phyloP scores from a whole-genome alignment of 2,797 vertebrate species.

The Smutsia temminckii region DNA sequence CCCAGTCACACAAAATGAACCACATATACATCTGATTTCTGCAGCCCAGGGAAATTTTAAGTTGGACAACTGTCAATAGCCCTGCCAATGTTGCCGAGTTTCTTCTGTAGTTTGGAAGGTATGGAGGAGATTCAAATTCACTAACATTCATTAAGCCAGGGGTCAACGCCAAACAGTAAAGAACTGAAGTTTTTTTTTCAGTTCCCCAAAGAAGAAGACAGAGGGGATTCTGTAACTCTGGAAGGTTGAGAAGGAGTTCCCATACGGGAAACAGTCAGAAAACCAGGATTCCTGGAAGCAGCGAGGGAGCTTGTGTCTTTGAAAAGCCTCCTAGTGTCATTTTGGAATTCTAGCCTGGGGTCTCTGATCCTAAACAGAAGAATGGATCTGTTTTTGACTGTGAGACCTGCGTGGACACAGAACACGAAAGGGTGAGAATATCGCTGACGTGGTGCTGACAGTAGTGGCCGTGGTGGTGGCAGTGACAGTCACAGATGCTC shows the following conservation, averaged over 20 bases:
- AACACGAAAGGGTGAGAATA: neutral
- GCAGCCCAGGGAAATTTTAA: neutral
- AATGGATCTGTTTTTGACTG: neutral
- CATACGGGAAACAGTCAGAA: neutral
- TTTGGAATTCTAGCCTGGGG: neutral
- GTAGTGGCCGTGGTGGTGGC: rapidly evolving
- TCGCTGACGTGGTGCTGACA: neutral
- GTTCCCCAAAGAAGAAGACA: neutral
- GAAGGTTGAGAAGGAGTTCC: neutral
- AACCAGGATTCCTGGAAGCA: neutral
- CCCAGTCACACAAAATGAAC: neutral
- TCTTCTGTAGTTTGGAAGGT: neutral
- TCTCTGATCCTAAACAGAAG: neutral
- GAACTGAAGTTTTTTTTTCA: neutral
- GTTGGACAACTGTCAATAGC: neutral
- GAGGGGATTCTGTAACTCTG: neutral
- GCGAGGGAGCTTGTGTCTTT: rapidly evolving
- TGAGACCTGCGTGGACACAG: neutral
- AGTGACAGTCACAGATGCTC: neutral
- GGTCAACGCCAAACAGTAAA: neutral
- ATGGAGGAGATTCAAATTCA: neutral
- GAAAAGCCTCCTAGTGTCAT: neutral
- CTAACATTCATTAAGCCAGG: neutral
- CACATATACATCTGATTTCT: neutral
- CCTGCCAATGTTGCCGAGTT: neutral